Evolutionary conservation across 2,797 vertebrate genomes (phyloP).

Genomic region (Cossypha caffra): DNA sequence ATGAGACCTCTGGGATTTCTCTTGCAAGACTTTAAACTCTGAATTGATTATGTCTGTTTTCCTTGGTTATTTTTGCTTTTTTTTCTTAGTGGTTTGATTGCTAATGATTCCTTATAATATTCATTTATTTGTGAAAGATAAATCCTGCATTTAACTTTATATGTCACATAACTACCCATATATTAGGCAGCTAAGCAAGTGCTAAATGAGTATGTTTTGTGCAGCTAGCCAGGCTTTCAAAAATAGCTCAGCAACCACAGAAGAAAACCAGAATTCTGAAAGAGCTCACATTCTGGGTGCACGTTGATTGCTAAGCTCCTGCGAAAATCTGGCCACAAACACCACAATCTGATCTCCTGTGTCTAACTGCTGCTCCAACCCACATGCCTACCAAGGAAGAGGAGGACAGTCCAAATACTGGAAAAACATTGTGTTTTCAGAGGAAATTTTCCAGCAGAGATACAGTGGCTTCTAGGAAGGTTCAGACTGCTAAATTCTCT

Average conservation of each 20-base stretch:
- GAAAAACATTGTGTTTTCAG: background rate
- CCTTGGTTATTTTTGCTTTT: background rate
- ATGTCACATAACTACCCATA: background rate
- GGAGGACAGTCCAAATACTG: background rate
- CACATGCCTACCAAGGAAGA: background rate
- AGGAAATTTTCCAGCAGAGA: background rate
- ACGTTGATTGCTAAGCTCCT: background rate
- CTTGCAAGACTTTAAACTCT: background rate
- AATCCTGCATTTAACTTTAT: background rate
- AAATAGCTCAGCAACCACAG: constrained; percentile 19
- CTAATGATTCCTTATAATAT: background rate
- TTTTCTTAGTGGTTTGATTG: background rate
- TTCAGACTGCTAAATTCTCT: background rate
- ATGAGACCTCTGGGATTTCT: background rate
- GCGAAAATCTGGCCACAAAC: constrained; percentile 26
- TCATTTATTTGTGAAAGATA: background rate
- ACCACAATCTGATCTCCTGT: background rate
- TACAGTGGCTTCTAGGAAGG: background rate
- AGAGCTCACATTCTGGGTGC: background rate
- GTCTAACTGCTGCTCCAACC: background rate
- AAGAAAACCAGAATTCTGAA: constrained; percentile 27
- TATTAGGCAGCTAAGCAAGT: background rate
- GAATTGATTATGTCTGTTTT: background rate
- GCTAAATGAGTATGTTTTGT: background rate
- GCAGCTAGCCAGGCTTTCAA: constrained; percentile 4